phyloP scores from a whole-genome alignment of 2,888 invertebrate species.

The Drosophila sordidapex region DNA sequence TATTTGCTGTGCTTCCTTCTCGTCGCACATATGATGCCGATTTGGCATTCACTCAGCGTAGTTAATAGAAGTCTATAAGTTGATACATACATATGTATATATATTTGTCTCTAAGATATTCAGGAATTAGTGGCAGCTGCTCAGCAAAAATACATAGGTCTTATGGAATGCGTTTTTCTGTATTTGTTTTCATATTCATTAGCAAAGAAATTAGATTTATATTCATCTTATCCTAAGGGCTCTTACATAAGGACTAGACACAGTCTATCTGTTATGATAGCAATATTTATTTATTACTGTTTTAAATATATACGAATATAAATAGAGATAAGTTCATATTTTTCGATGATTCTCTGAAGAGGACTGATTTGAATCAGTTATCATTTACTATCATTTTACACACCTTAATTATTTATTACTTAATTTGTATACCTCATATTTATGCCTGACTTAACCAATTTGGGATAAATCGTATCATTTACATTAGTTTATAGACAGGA shows the following conservation, averaged over 20 bases:
- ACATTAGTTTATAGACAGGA: neutral
- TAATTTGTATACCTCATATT: neutral
- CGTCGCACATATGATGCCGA: constrained; percentile 4
- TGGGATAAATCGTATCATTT: neutral
- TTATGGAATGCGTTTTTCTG: neutral
- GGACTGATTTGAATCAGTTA: neutral
- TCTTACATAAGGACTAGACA: no score
- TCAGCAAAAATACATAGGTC: neutral
- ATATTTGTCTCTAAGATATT: neutral
- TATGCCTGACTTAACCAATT: neutral
- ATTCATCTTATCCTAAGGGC: neutral
- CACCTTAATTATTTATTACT: neutral
- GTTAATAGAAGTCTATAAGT: neutral
- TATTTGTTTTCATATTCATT: neutral
- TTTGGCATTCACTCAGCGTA: constrained; percentile 8
- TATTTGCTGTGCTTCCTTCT: constrained; percentile 4
- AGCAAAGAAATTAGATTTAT: neutral
- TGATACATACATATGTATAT: neutral
- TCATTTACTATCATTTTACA: neutral
- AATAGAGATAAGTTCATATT: neutral
- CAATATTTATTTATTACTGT: neutral
- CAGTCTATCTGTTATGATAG: neutral
- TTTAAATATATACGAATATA: neutral
- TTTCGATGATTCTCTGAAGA: neutral
- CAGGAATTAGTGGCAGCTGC: neutral